Conservation (phyloP, 2,888 invertebrate genomes). For the Phaedon cochleariae region DNA sequence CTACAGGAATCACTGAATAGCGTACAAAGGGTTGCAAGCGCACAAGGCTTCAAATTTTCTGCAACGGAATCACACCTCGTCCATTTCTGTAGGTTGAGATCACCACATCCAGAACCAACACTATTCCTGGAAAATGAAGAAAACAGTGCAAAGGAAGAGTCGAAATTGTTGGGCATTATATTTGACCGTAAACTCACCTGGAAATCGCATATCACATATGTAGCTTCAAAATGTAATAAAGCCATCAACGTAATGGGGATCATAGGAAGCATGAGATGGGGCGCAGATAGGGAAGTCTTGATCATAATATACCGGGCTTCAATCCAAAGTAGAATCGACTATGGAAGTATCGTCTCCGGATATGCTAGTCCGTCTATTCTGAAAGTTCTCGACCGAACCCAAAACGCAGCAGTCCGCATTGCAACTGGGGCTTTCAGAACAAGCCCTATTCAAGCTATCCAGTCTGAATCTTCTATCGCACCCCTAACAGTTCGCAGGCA, state of each 20-base stretch:
- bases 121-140: background rate
- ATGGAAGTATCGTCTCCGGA: slow-evolving; percentile 13
- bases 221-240: slow-evolving; percentile 5
- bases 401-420: background rate
- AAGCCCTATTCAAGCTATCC: background rate
- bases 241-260: slow-evolving; percentile 5
- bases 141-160: background rate
- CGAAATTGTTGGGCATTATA: slow-evolving; percentile 9
- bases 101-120: background rate
- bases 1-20: slow-evolving; percentile 7
- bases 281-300: slow-evolving; percentile 10
- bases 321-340: slow-evolving; percentile 10
- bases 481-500: background rate
- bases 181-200: slow-evolving; percentile 10
- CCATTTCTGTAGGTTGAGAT: background rate
- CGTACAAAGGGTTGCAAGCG: background rate
- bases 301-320: slow-evolving; percentile 8
- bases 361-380: background rate
- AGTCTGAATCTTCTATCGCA: background rate
- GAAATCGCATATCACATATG: slow-evolving; percentile 5
- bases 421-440: slow-evolving; percentile 10
- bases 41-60: slow-evolving; percentile 6
- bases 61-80: background rate
- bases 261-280: slow-evolving; percentile 9
- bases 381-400: slow-evolving; percentile 1